Conservation (phyloP, 2,113 vertebrate species). For the Takifugu flavidus region DNA sequence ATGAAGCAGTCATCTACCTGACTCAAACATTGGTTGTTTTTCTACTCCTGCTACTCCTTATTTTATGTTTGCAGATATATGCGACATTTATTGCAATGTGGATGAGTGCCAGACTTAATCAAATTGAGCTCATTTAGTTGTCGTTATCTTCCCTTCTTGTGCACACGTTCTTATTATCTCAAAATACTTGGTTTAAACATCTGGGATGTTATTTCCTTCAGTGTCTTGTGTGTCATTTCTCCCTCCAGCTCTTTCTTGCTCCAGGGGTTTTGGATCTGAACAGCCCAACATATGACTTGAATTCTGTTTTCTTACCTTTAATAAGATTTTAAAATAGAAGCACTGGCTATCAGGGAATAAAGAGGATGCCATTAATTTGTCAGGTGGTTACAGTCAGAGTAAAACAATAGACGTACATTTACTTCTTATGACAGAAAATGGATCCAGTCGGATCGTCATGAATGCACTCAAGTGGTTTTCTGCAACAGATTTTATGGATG, state of each 20-base stretch:
- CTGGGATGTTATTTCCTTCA: constrained; percentile 31
- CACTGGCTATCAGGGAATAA: too few species aligned
- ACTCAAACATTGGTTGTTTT: constrained; percentile 16
- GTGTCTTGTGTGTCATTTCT: constrained; percentile 16
- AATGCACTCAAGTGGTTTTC: constrained; percentile 30
- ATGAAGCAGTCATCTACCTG: constrained; percentile 24
- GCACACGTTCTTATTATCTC: too few species aligned
- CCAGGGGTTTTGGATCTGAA: constrained; percentile 19
- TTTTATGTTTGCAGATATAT: not conserved
- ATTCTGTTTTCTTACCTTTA: constrained; percentile 12
- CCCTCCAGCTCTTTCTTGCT: constrained; percentile 4
- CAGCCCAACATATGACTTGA: constrained; percentile 29
- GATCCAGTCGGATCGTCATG: constrained; percentile 24
- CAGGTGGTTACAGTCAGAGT: not conserved
- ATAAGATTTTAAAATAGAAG: not conserved
- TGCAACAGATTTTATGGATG: constrained; percentile 33
- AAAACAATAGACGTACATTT: constrained; percentile 22
- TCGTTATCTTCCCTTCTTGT: too few species aligned
- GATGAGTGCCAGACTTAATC: too few species aligned
- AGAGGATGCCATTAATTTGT: too few species aligned
- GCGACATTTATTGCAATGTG: too few species aligned
- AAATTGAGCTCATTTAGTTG: too few species aligned
- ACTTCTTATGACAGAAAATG: constrained; percentile 19
- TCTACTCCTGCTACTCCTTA: constrained; percentile 14
- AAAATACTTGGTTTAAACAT: too few species aligned